A percentile compares a stretch with the other conserved stretches of the same genome.
Conservation (phyloP, 2,113 vertebrate species). For the Phaethon lepturus region DNA sequence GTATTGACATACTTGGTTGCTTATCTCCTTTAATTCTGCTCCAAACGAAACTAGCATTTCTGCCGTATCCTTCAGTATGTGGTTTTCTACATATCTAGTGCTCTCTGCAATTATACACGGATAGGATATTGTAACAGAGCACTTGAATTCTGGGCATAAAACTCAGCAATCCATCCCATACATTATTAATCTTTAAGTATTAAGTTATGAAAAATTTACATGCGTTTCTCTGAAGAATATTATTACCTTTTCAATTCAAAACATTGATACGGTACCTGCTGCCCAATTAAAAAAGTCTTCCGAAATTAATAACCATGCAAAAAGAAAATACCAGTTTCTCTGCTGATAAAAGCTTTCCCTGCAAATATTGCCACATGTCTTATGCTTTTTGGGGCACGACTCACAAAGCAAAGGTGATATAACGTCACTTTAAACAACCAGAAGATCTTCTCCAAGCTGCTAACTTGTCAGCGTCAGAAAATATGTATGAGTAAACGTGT, state of each 20-base stretch:
- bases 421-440: slow-evolving; percentile 14
- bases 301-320: neutral
- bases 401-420: slow-evolving; percentile 27
- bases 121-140: neutral
- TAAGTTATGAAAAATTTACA: slow-evolving; percentile 63
- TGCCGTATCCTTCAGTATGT: neutral
- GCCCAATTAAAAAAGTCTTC: neutral
- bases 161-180: neutral
- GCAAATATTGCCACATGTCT: neutral
- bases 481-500: neutral
- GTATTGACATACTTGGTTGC: neutral
- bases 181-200: slow-evolving; percentile 55
- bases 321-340: neutral
- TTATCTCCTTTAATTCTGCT: neutral
- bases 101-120: neutral
- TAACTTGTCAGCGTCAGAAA: neutral
- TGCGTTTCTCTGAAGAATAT: neutral
- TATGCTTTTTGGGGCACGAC: neutral
- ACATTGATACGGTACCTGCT: neutral
- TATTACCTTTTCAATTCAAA: slow-evolving; percentile 46
- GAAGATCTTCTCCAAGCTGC: neutral
- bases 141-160: slow-evolving; percentile 8
- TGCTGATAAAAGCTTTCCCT: neutral
- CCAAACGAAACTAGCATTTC: neutral
- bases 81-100: neutral